A percentile compares a stretch with the other conserved stretches of the same genome.
phyloP scores from a whole-genome alignment of 2,888 invertebrate genomes.

The Nemotelus pantherinus region DNA sequence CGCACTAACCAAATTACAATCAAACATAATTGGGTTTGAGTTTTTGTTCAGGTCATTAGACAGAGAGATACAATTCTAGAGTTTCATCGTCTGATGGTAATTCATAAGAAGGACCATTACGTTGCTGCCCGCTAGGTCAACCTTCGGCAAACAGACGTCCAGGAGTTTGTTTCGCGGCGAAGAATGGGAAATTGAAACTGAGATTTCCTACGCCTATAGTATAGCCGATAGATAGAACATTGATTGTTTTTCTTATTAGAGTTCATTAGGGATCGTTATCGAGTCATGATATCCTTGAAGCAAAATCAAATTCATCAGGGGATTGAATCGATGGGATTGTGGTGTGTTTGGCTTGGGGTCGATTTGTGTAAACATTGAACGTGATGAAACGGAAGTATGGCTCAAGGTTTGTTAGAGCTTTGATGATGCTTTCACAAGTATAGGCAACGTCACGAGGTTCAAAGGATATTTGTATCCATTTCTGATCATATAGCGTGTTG shows the following conservation, averaged over 20 bases:
- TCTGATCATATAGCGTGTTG: no score
- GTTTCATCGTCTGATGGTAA: no score
- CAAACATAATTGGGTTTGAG: slow-evolving; percentile 49
- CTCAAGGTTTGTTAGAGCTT: no score
- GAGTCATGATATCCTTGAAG: slow-evolving; percentile 49
- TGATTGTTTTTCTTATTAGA: slow-evolving; percentile 50
- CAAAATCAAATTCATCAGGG: slow-evolving; percentile 26
- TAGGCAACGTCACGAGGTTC: no score
- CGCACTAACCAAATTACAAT: slow-evolving; percentile 48
- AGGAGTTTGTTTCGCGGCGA: no score
- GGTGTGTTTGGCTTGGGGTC: neutral
- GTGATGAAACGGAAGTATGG: no score
- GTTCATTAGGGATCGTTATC: slow-evolving; percentile 51
- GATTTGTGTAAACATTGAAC: neutral
- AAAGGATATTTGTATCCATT: no score
- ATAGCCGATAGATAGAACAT: slow-evolving; percentile 28
- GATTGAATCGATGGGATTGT: neutral
- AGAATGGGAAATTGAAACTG: no score
- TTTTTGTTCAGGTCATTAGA: slow-evolving; percentile 42
- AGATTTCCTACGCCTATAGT: slow-evolving; percentile 5
- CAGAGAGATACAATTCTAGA: neutral
- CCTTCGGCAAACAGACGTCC: no score
- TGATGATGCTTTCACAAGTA: no score
- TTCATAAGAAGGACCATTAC: no score
- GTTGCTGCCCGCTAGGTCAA: no score